Evolutionary conservation across 2,797 vertebrate species (phyloP).

Genomic region (Erethizon dorsatum): DNA sequence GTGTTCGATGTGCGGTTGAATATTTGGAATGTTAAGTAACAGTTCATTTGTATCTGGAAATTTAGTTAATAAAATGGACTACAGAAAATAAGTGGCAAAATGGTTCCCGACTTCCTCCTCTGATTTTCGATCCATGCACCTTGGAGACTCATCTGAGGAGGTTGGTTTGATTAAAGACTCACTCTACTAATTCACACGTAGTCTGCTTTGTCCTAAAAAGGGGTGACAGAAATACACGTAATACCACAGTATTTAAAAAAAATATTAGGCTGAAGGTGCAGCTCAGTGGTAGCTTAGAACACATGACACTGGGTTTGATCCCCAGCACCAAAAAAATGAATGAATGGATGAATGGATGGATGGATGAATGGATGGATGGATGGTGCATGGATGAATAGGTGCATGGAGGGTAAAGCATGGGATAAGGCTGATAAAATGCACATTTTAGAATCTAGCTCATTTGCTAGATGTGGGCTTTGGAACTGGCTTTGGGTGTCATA

Average conservation of each 20-base stretch:
- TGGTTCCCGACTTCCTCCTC: background rate
- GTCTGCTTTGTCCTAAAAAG: background rate
- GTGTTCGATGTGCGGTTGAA: background rate
- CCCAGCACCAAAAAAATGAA: background rate
- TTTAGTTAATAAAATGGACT: background rate
- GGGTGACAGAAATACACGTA: background rate
- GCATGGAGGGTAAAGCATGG: background rate
- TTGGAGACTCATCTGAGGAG: background rate
- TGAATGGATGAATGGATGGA: background rate
- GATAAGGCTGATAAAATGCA: background rate
- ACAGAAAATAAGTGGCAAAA: background rate
- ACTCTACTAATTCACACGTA: background rate
- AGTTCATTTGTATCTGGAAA: background rate
- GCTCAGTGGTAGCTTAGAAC: background rate
- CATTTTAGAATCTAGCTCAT: background rate
- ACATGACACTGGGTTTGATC: background rate
- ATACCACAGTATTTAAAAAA: constrained; percentile 32
- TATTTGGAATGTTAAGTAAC: background rate
- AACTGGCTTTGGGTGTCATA: background rate
- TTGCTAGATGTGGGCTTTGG: background rate
- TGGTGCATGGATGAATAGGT: background rate
- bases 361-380: background rate
- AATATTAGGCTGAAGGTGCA: background rate
- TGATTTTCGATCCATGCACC: background rate
- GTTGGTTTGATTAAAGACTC: background rate